Percentiles rank a stretch among this genome's conserved stretches.
phyloP scores from a whole-genome alignment of 2,797 vertebrate genomes.

The Ara ararauna region DNA sequence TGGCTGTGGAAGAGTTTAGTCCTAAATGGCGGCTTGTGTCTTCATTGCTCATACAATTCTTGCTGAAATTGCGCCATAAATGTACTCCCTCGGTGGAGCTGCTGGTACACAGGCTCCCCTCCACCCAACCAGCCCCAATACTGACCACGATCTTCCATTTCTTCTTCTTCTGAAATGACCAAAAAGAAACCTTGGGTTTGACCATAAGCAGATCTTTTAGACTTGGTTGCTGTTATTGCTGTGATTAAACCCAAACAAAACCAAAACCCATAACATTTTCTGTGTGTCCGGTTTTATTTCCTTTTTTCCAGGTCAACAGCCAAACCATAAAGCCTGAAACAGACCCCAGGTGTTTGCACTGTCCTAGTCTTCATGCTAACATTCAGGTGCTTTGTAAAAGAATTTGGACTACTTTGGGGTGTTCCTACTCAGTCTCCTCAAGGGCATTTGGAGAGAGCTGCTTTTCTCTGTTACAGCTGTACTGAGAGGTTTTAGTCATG shows the following conservation, averaged over 20 bases:
- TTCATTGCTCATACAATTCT: background rate
- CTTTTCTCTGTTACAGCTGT: background rate
- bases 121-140: background rate
- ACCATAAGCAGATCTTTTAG: background rate
- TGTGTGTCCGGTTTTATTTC: background rate
- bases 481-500: background rate
- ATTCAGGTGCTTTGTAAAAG: background rate
- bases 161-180: background rate
- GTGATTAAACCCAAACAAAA: background rate
- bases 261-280: constrained; percentile 10
- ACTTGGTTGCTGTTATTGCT: background rate
- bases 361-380: background rate
- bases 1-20: background rate
- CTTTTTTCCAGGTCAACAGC: background rate
- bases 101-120: background rate
- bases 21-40: background rate
- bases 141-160: background rate
- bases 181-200: background rate
- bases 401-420: background rate
- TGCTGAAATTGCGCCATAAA: background rate
- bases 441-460: background rate
- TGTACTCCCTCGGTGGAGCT: background rate
- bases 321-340: background rate
- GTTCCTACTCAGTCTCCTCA: background rate
- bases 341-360: background rate